Conservation (phyloP, 2,888 invertebrate genomes). For the Octonoba sinensis region DNA sequence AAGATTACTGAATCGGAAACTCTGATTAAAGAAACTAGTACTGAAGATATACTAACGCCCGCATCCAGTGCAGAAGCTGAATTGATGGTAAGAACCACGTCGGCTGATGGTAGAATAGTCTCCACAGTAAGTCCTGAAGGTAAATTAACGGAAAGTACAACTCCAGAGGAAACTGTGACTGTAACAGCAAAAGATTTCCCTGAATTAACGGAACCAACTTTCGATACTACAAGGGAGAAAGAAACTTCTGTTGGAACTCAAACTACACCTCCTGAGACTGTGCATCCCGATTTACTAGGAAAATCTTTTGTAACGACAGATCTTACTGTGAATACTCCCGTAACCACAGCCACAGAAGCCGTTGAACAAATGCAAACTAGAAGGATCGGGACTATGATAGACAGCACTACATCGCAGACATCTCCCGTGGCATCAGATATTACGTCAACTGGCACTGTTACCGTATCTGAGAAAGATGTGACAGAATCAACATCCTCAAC, state of each 20-base stretch:
- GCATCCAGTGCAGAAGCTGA: not conserved
- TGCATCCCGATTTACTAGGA: not conserved
- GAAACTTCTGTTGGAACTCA: not conserved
- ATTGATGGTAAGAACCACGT: not conserved
- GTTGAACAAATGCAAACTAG: not conserved
- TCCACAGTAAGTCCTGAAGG: not conserved
- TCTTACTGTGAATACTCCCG: constrained; percentile 2
- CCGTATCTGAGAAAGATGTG: not conserved
- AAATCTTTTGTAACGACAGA: not conserved
- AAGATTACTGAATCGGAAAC: not conserved
- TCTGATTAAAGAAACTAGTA: not conserved
- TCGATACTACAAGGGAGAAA: not conserved
- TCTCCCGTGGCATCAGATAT: not conserved
- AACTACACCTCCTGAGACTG: not conserved
- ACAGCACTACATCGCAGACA: not conserved
- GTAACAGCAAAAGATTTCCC: not conserved
- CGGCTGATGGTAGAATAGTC: not conserved
- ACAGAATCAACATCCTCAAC: constrained; percentile 49
- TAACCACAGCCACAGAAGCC: not conserved
- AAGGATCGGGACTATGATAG: not conserved
- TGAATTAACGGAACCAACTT: not conserved
- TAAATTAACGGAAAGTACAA: not conserved
- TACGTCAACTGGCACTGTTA: not conserved
- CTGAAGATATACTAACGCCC: not conserved
- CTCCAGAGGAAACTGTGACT: not conserved